Evolutionary conservation across 2,113 vertebrate genomes (phyloP).

Genomic region (Danio rerio): GRCz12tu NC_133186.1:14039001-14039500

Average conservation of each 20-base stretch:
- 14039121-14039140: slow-evolving; percentile 93
- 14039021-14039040: slow-evolving; percentile 48
- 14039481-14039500: no score
- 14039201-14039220: slow-evolving; percentile 77
- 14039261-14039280: slow-evolving; percentile 95
- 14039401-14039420: no score
- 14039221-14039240: slow-evolving; percentile 88
- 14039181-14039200: slow-evolving; percentile 64
- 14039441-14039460: no score
- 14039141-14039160: slow-evolving; percentile 82
- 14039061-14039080: slow-evolving; percentile 32
- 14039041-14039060: neutral
- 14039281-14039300: slow-evolving; percentile 23
- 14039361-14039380: neutral
- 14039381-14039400: neutral
- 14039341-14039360: neutral
- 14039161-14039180: slow-evolving; percentile 60
- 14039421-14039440: no score
- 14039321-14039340: neutral
- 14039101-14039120: no score
- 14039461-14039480: no score
- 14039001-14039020: slow-evolving; percentile 89
- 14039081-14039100: neutral
- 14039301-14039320: neutral
- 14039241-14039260: slow-evolving; percentile 90